A percentile compares a stretch with the other conserved stretches of the same genome.
These are phyloP conservation scores for Leptopilina clavipes DNA, from an alignment of 1,140 invertebrate species.

Conservation along the genomic window DNA sequence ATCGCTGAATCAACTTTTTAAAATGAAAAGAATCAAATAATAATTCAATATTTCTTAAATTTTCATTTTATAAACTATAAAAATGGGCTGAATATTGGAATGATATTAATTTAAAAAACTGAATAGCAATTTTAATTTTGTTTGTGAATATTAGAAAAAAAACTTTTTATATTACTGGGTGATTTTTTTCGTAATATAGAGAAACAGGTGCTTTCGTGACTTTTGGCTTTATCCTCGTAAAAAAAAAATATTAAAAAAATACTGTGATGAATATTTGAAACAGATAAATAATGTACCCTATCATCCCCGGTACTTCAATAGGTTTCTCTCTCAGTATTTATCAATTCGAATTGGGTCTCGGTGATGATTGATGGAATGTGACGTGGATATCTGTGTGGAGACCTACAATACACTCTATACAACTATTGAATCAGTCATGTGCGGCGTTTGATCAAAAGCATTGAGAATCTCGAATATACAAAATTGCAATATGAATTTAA, in stretches of 20 bases:
- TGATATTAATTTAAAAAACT: no score
- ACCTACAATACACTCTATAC: neutral
- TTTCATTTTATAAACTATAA: no score
- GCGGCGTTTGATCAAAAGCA: conserved; percentile 7
- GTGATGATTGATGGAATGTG: neutral
- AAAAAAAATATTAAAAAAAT: conserved; percentile 1
- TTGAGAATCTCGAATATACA: conserved; percentile 8
- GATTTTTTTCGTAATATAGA: neutral
- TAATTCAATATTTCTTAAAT: no score
- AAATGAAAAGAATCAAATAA: no score
- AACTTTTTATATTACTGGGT: no score
- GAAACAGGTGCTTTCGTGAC: neutral
- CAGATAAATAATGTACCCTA: neutral
- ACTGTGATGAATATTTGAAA: conserved; percentile 29
- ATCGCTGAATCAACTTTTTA: no score
- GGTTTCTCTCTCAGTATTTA: neutral
- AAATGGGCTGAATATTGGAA: no score
- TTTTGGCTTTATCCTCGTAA: neutral
- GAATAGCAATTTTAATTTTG: no score
- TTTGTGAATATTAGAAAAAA: no score
- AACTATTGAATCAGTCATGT: conserved; percentile 12
- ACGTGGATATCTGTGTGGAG: neutral
- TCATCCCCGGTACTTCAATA: neutral
- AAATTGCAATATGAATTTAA: conserved; percentile 13
- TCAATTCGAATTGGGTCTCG: conserved; percentile 11